A percentile compares a stretch with the other conserved stretches of the same genome.
These are phyloP conservation scores for cat (Felis catus) DNA, from an alignment of 2,113 vertebrate genomes.

Conservation along the genomic window DNA sequence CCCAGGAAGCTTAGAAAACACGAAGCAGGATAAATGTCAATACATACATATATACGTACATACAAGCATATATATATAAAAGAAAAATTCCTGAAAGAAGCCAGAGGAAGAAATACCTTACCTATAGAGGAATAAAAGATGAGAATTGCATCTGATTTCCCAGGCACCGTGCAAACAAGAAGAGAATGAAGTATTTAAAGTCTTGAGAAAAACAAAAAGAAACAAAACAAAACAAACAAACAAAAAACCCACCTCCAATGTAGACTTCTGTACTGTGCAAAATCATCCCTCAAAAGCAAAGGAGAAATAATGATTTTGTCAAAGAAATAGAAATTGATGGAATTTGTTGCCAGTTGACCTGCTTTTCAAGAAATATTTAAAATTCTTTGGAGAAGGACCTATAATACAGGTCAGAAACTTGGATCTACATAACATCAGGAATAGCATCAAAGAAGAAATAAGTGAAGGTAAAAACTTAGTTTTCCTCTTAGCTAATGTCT, in stretches of 20 bases:
- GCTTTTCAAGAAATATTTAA: background rate
- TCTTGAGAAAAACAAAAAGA: background rate
- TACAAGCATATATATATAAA: background rate
- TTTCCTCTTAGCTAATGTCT: background rate
- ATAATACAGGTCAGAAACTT: background rate
- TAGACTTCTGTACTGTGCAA: background rate
- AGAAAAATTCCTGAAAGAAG: background rate
- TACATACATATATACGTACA: background rate
- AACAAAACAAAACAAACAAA: background rate
- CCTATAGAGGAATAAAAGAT: background rate
- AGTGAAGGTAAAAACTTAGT: background rate
- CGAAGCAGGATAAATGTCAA: background rate
- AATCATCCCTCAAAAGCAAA: background rate
- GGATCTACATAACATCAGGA: background rate
- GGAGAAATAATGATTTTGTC: background rate
- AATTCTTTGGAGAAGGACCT: background rate
- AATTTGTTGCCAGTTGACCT: background rate
- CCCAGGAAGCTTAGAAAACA: background rate
- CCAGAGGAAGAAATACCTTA: background rate
- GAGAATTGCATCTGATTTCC: background rate
- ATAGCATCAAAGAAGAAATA: background rate
- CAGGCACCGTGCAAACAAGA: background rate
- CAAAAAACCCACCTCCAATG: background rate
- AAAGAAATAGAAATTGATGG: background rate
- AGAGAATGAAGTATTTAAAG: background rate